phyloP scores from a whole-genome alignment of 2,888 invertebrate genomes.

The Anodontia alba region DNA sequence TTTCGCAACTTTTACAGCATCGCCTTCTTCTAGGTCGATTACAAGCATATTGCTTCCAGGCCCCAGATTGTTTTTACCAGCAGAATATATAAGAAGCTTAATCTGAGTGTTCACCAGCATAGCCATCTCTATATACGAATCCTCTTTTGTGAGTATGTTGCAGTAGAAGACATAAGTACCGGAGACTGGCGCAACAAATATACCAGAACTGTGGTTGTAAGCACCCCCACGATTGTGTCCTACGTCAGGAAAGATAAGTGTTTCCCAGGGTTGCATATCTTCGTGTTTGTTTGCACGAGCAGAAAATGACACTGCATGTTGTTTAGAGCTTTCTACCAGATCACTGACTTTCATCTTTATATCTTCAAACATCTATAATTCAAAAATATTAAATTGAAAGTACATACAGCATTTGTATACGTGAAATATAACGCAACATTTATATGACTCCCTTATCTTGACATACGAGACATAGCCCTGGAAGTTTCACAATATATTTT shows the following conservation, averaged over 20 bases:
- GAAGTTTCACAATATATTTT: too few species aligned
- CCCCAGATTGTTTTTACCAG: background rate
- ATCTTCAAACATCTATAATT: background rate
- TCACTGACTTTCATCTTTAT: background rate
- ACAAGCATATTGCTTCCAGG: background rate
- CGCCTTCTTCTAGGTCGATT: background rate
- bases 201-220: background rate
- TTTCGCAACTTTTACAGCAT: background rate
- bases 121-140: background rate
- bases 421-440: too few species aligned
- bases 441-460: too few species aligned
- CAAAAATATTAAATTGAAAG: too few species aligned
- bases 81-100: background rate
- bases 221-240: background rate
- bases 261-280: background rate
- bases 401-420: too few species aligned
- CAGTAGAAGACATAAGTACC: slow-evolving; percentile 7
- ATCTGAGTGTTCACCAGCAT: background rate
- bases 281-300: background rate
- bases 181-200: background rate
- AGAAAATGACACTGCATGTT: background rate
- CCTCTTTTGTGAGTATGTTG: background rate
- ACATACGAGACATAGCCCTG: too few species aligned
- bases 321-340: background rate
- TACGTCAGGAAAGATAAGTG: background rate